Conservation (phyloP, 2,797 vertebrate genomes). For the Helostoma temminkii region DNA sequence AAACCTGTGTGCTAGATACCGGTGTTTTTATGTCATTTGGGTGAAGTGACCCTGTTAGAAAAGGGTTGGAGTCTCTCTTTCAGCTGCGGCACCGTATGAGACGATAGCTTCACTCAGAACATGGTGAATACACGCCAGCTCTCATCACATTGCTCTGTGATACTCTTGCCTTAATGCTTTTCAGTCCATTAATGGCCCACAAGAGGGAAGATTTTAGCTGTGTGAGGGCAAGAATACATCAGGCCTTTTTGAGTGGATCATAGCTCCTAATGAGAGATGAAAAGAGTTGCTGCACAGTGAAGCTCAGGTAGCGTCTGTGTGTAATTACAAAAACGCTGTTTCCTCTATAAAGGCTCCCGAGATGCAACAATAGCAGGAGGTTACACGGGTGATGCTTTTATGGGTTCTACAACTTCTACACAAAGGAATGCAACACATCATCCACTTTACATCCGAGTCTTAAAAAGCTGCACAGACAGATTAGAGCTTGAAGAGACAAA, state of each 20-base stretch:
- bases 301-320: conserved; percentile 6
- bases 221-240: conserved; percentile 36
- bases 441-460: conserved; percentile 15
- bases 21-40: background rate
- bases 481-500: conserved; percentile 31
- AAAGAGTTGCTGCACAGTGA: conserved; percentile 25
- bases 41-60: conserved; percentile 1
- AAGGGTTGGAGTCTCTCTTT: conserved; percentile 1
- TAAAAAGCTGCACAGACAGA: conserved; percentile 33
- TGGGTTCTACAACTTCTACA: conserved; percentile 1
- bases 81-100: background rate
- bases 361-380: conserved; percentile 12
- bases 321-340: conserved; percentile 34
- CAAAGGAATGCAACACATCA: background rate
- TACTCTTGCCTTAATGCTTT: conserved; percentile 41
- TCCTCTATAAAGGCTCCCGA: conserved; percentile 27
- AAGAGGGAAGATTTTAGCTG: conserved; percentile 47
- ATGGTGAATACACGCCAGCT: conserved; percentile 24
- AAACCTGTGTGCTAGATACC: background rate
- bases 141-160: conserved; percentile 19
- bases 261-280: conserved; percentile 21
- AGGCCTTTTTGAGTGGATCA: conserved; percentile 21
- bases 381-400: conserved; percentile 8
- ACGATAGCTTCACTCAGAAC: conserved; percentile 10
- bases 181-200: conserved; percentile 53